A percentile compares a stretch with the other conserved stretches of the same genome.
Conservation (phyloP, 2,797 vertebrate species). For the Peromyscus attwateri region DNA sequence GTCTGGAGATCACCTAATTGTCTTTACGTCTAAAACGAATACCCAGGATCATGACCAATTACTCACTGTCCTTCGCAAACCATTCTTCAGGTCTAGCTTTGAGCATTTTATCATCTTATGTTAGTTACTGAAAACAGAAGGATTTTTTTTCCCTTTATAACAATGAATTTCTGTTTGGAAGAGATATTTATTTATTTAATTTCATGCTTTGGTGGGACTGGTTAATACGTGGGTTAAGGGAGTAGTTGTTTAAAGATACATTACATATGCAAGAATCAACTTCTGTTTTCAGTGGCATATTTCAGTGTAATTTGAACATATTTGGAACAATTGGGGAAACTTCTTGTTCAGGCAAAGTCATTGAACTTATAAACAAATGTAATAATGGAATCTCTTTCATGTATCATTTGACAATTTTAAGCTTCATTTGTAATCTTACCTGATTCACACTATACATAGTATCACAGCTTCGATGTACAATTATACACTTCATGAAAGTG, state of each 20-base stretch:
- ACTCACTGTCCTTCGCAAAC: not conserved
- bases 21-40: not conserved
- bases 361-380: not conserved
- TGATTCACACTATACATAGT: not conserved
- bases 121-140: not conserved
- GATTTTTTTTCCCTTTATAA: not conserved
- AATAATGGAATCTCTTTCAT: slow-evolving; percentile 27
- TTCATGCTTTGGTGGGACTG: not conserved
- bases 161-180: not conserved
- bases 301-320: not conserved
- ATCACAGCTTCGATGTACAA: not conserved
- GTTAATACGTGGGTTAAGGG: not conserved
- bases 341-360: not conserved
- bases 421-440: not conserved
- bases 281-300: not conserved
- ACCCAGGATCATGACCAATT: not conserved
- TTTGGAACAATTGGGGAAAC: not conserved
- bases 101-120: not conserved
- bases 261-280: not conserved
- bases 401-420: not conserved
- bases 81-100: not conserved
- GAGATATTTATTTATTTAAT: not conserved
- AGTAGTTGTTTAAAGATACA: not conserved
- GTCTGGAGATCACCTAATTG: not conserved
- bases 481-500: not conserved